Evolutionary conservation across 2,797 vertebrate species (phyloP), one percentile per base, ranked within the genome.

Genomic region (Neoniphon sammara): DNA sequence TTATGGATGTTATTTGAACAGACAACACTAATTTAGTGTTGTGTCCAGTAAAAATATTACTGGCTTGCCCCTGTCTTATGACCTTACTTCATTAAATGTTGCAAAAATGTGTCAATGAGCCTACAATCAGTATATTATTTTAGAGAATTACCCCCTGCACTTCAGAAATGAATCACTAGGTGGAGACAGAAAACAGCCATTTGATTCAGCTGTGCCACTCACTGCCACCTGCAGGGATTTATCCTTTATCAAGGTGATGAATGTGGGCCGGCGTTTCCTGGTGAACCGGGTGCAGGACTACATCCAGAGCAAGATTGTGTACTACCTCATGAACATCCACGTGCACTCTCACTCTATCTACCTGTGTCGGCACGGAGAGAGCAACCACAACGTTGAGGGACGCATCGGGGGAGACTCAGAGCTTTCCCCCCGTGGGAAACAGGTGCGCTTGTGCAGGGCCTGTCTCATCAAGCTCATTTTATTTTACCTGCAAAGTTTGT

Each of bases 291-390:
- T 99, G 49, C 97, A 98, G 78, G 98, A 99, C 92, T 99, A 99
- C 91, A 98, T 99, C 92, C 98, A 99, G 94, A 99, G 97, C 78
- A 98, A 97, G 88, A 99, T 99, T 0, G 98, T 99, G 57, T 99
- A 99, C 94, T 99, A 99, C 92, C 96, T 99, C 84, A 99, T 99
- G 97, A 98, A 99, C 91, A 98, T 99, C 88, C 97, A 97, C 0
- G 96, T 98, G 56, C 96, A 98, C 91, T 96, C 96, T 0, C 97
- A 97, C 75, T 97, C 96, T 90, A 98, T 99, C 91, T 99, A 98
- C 92, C 94, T 99, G 55, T 98, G 97, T 90, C 95, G 98, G 17
- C 97, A 99, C 0, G 98, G 97, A 3, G 98, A 99, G 93, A 99
- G 96, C 60, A 91, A 96, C 67, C 95, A 96, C 89, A 99, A 99